Evolutionary conservation across 2,888 invertebrate species (phyloP), one percentile per base, ranked within the genome.

Genomic region (Bombylius major): DNA sequence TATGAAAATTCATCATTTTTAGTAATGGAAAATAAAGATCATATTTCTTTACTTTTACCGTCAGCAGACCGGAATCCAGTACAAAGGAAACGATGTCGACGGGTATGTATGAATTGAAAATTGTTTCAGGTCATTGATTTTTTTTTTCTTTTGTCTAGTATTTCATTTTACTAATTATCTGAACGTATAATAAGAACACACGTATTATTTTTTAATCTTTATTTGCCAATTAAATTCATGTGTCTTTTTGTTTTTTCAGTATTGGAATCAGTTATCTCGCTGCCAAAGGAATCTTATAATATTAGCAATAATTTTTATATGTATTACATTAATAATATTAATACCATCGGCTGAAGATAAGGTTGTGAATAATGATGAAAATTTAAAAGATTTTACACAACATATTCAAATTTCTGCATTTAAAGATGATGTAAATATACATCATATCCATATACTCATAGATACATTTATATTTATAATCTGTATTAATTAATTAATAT

Each of bases 251-350:
- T 47, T 50, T 55, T 47, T 56, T 56, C 73, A 91, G 91, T 80
- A 83, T 76, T 92, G 91, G 91, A 90, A 91, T 71, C 86, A 86
- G 63, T 75, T 92, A 56, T 90, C 91, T 23, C 81, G 90, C 64
- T 81, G 90, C 66, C 91, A 91, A 70, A 81, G 87, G 62, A 89
- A 87, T 66, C 76, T 89, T 63, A 78, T 86, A 53, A 84, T 87
- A 66, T 81, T 86, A 63, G 66, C 80, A 57, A 61, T 82, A 58
- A 69, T 79, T 58, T 76, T 83, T 51, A 67, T 82, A 59, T 70
- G 79, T 60, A 72, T 82, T 60, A 81, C 82, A 53, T 69, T 83
- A 60, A 71, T 84, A 63, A 80, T 83, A 64, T 76, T 83, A 64
- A 70, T 84, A 56, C 81, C 80, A 56, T 81, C 80, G 62, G 69